Percentiles rank a stretch among this genome's conserved stretches.
Conservation (phyloP, 2,113 vertebrate genomes). For the Otocyon megalotis region DNA sequence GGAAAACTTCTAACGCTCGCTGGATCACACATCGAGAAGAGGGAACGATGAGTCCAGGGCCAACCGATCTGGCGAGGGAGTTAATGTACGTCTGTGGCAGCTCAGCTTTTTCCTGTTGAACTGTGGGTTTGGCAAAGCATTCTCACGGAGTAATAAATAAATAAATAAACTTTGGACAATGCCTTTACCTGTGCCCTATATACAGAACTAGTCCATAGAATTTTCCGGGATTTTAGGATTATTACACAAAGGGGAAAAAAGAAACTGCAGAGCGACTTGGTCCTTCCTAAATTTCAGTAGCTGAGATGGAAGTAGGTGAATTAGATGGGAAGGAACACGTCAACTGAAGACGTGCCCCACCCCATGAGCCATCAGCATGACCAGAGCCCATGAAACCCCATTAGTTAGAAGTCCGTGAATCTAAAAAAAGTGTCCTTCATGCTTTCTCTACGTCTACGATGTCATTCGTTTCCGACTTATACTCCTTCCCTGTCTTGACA, state of each 20-base stretch:
- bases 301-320: constrained; percentile 82
- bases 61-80: background rate
- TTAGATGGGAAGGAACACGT: constrained; percentile 74
- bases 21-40: background rate
- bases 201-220: constrained; percentile 84
- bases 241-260: constrained; percentile 77
- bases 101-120: constrained; percentile 71
- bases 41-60: background rate
- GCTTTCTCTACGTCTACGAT: constrained; percentile 79
- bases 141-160: constrained; percentile 87
- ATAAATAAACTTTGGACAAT: constrained; percentile 89
- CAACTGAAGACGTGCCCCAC: background rate
- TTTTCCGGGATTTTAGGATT: constrained; percentile 79
- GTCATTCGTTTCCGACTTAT: constrained; percentile 77
- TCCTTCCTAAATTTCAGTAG: constrained; percentile 81
- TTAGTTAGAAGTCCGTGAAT: constrained; percentile 67
- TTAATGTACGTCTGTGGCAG: constrained; percentile 62
- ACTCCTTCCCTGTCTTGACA: constrained; percentile 83
- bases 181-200: constrained; percentile 83
- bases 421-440: constrained; percentile 82
- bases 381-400: background rate
- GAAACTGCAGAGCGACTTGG: constrained; percentile 76
- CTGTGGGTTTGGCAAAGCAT: constrained; percentile 76
- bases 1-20: background rate
- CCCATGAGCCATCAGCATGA: constrained; percentile 42